Conservation (phyloP, 2,797 vertebrate genomes). For the Denticeps clupeoides region DNA sequence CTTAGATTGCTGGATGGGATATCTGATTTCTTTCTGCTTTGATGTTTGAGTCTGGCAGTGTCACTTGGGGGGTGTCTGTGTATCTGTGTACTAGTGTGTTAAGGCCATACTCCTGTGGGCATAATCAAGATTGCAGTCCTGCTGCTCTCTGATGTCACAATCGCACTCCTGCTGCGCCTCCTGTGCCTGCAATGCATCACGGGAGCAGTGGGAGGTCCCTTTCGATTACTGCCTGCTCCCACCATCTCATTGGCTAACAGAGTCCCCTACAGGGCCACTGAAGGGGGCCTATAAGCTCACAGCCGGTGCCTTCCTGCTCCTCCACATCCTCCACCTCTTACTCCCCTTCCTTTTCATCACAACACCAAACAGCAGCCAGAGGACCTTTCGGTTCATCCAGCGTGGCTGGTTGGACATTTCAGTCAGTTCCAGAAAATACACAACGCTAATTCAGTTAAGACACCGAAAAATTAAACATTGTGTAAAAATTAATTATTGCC, state of each 20-base stretch:
- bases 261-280: too few relatives aligned
- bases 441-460: too few relatives aligned
- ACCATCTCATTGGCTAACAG: too few relatives aligned
- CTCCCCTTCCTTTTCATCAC: slow-evolving; percentile 5
- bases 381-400: too few relatives aligned
- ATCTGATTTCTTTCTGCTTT: background rate
- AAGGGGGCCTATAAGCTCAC: too few relatives aligned
- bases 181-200: slow-evolving; percentile 10
- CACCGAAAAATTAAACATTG: too few relatives aligned
- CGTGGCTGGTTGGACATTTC: too few relatives aligned
- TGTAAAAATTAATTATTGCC: too few relatives aligned
- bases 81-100: background rate
- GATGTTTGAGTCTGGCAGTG: background rate
- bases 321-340: background rate
- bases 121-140: slow-evolving; percentile 15
- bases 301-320: background rate
- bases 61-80: background rate
- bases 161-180: slow-evolving; percentile 14
- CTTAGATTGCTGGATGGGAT: background rate
- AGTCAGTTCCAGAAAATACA: too few relatives aligned
- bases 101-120: slow-evolving; percentile 6
- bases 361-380: too few relatives aligned
- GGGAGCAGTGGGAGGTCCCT: too few relatives aligned
- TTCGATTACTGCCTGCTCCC: too few relatives aligned
- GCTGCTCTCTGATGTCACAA: slow-evolving; percentile 41